Evolutionary conservation across 2,113 vertebrate genomes (phyloP), one percentile per base, ranked within the genome.

Genomic region (Gymnarchus niloticus): DNA sequence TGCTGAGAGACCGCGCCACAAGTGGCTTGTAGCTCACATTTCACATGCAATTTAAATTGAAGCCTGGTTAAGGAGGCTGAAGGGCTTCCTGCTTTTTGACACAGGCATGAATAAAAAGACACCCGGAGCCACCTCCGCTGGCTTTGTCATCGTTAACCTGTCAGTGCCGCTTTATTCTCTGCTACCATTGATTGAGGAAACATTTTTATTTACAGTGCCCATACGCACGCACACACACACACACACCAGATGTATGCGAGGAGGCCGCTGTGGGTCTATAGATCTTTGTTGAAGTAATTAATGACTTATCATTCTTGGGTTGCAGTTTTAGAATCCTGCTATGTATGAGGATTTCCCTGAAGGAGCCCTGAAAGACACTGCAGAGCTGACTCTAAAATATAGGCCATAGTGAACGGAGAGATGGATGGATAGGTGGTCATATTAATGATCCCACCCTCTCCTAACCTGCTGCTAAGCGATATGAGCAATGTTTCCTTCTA

Each of bases 71-170:
- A 91, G 92, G 92, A 90, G 93, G 86, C 56, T 89, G 89, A 93
- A 92, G 91, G 92, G 92, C 80, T 73, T 28, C 33, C 65, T 73
- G 65, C 92, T 91, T 85, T 37, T 37, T 78, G 37, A 48, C 76
- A 78, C 33, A 6, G 10, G 23, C 59, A 21, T 92, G 92, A 91
- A 94, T 90, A 94, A 91, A 93, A 94, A 93, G 93, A 93, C 90
- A 93, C 92, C 92, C 92, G 85, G 90, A 90, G 90, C 93, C 92
- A 93, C 92, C 93, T 92, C 92, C 91, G 85, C 21, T 2, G 25
- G 90, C 89, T 89, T 90, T 86, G 88, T 88, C 86, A 91, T 89
- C 88, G 88, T 91, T 91, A 92, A 89, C 85, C 90, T 91, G 91
- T 90, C 90, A 83, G 88, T 85, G 25, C 46, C 3, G 48, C 19